A percentile compares a stretch with the other conserved stretches of the same genome.
Evolutionary conservation across 2,113 vertebrate species (phyloP).

Genomic region (Desmodus rotundus): DNA sequence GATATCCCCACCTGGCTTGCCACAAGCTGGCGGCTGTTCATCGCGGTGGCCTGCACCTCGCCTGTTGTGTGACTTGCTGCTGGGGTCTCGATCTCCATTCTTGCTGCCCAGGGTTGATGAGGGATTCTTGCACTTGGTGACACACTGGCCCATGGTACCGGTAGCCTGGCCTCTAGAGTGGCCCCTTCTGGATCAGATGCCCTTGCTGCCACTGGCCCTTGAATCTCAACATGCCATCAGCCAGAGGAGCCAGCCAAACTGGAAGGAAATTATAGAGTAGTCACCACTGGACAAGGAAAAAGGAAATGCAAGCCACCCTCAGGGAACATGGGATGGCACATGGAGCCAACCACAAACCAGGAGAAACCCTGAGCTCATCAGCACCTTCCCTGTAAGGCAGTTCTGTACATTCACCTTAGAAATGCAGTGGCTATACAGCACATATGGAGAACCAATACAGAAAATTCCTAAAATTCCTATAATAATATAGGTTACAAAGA

Average conservation of each 20-base stretch:
- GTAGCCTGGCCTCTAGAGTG: conserved; percentile 77
- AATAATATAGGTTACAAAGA: conserved; percentile 78
- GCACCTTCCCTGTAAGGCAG: neutral
- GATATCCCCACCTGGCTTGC: conserved; percentile 89
- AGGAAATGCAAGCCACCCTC: neutral
- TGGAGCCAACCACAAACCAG: neutral
- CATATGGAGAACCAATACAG: conserved; percentile 70
- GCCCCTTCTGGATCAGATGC: conserved; percentile 84
- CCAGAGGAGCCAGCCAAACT: conserved; percentile 75
- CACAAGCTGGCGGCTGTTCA: conserved; percentile 81
- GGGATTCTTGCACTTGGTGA: conserved; percentile 99
- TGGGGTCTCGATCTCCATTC: conserved; percentile 94
- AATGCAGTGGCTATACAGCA: conserved; percentile 39
- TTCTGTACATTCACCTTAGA: conserved; percentile 55
- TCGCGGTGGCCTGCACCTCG: conserved; percentile 89
- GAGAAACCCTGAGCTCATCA: neutral
- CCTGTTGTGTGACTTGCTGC: conserved; percentile 92
- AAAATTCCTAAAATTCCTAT: conserved; percentile 82
- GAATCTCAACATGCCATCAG: conserved; percentile 93
- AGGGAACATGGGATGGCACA: neutral
- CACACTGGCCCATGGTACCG: conserved; percentile 98
- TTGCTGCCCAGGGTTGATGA: conserved; percentile 98
- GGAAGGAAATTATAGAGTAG: conserved; percentile 56
- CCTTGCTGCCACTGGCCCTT: conserved; percentile 84
- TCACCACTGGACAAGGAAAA: neutral